Evolutionary conservation across 2,888 invertebrate species (phyloP).

Genomic region (Phyto melanocephala): DNA sequence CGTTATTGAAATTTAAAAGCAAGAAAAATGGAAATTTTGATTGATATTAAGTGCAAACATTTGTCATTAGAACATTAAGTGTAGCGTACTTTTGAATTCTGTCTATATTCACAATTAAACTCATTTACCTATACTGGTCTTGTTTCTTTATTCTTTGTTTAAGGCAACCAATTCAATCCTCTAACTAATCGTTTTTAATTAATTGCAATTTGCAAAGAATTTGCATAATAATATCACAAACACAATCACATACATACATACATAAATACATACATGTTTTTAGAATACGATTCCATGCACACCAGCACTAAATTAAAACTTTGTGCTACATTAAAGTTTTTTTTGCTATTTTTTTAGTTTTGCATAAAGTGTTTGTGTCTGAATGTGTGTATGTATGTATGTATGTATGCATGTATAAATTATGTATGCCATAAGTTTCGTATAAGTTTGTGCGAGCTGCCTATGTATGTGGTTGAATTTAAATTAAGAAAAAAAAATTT

Average conservation of each 20-base stretch:
- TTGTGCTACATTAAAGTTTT: slow-evolving; percentile 32
- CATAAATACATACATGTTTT: neutral
- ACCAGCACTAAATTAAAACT: neutral
- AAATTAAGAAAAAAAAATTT: slow-evolving; percentile 19
- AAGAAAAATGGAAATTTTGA: no score
- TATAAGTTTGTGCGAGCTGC: slow-evolving; percentile 5
- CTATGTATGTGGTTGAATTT: neutral
- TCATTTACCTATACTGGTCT: neutral
- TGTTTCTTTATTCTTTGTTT: slow-evolving; percentile 34
- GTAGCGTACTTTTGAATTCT: neutral
- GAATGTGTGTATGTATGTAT: neutral
- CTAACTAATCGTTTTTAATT: slow-evolving; percentile 65
- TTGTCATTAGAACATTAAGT: no score
- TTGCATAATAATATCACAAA: slow-evolving; percentile 59
- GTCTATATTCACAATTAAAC: neutral
- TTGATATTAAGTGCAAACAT: no score
- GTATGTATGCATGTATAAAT: slow-evolving; percentile 1
- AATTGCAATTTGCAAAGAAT: slow-evolving; percentile 63
- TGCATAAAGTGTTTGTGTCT: no score
- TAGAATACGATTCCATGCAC: neutral
- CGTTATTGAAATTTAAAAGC: no score
- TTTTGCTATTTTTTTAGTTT: neutral
- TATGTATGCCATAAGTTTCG: slow-evolving; percentile 27
- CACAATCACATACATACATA: neutral
- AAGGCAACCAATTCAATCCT: slow-evolving; percentile 54